Conservation (phyloP, 2,797 vertebrate species). For the Protosalanx chinensis region DNA sequence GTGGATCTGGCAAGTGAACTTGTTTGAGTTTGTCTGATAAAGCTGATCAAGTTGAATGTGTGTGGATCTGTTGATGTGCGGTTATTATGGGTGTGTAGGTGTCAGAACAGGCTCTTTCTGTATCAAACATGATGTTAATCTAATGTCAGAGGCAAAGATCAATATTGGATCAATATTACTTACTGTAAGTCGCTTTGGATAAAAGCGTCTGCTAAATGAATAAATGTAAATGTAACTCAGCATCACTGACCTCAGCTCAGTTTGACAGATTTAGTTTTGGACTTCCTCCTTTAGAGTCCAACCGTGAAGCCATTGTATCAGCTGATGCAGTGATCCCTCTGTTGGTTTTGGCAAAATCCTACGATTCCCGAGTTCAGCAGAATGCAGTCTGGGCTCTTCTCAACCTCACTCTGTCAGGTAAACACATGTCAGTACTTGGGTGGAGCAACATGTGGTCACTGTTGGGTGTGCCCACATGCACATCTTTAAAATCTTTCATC, state of each 20-base stretch:
- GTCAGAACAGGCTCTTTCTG: too few species aligned
- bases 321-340: slow-evolving; percentile 71
- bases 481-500: neutral
- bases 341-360: slow-evolving; percentile 73
- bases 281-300: slow-evolving; percentile 50
- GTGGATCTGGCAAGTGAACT: neutral
- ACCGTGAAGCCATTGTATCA: slow-evolving; percentile 67
- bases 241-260: neutral
- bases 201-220: too few species aligned
- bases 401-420: slow-evolving; percentile 79
- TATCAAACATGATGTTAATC: neutral
- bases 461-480: neutral
- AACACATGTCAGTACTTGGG: too few species aligned
- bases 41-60: neutral
- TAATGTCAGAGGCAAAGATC: too few species aligned
- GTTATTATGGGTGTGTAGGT: too few species aligned
- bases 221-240: neutral
- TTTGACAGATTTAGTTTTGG: neutral
- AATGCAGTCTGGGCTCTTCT: slow-evolving; percentile 78
- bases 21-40: neutral
- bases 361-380: slow-evolving; percentile 74
- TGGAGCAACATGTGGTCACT: neutral
- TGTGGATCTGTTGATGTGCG: neutral
- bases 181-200: too few species aligned
- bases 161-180: too few species aligned